phyloP scores from a whole-genome alignment of 2,797 vertebrate species.

The Caiman crocodilus region DNA sequence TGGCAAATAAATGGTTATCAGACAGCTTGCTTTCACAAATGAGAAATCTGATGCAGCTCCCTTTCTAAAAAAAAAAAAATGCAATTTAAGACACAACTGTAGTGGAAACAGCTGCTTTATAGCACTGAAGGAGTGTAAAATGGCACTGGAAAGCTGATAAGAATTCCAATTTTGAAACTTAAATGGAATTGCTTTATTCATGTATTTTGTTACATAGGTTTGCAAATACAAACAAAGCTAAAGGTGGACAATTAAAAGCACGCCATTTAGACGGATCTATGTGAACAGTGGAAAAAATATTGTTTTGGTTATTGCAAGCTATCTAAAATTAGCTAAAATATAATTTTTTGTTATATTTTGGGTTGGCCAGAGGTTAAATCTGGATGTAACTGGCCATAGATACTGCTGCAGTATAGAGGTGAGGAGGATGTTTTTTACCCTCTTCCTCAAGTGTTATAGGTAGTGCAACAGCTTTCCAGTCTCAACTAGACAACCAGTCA shows the following conservation, averaged over 20 bases:
- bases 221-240: conserved; percentile 41
- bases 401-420: background rate
- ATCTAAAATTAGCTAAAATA: background rate
- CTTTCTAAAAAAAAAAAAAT: conserved; percentile 40
- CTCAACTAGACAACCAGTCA: background rate
- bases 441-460: background rate
- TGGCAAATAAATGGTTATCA: conserved; percentile 26
- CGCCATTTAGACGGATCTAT: background rate
- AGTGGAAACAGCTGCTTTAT: conserved; percentile 51
- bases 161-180: conserved; percentile 41
- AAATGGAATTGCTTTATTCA: conserved; percentile 10
- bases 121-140: conserved; percentile 45
- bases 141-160: conserved; percentile 35
- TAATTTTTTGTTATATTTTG: background rate
- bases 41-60: conserved; percentile 35
- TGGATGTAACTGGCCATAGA: background rate
- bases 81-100: conserved; percentile 35
- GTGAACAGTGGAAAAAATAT: background rate
- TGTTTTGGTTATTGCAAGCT: background rate
- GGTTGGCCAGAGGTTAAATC: background rate
- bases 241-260: background rate
- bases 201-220: conserved; percentile 4
- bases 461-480: background rate
- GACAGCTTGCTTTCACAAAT: conserved; percentile 33
- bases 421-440: background rate